A percentile compares a stretch with the other conserved stretches of the same genome.
Evolutionary conservation across 2,888 invertebrate species (phyloP).

Genomic region (Hydropsyche betteni): DNA sequence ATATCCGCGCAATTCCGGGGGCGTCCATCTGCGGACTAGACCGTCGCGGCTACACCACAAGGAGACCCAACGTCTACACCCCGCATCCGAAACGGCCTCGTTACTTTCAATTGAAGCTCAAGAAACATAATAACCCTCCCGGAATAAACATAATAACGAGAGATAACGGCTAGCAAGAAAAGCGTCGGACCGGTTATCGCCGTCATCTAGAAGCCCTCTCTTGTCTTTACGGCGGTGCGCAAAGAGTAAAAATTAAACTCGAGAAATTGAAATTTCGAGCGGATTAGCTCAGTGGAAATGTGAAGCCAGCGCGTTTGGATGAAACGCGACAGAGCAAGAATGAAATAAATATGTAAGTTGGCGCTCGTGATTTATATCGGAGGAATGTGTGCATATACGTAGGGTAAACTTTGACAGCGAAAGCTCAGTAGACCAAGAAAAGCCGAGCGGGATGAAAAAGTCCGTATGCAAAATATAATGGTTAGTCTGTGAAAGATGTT

Average conservation of each 20-base stretch:
- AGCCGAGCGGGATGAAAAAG: neutral
- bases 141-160: conserved; percentile 25
- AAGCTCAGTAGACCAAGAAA: conserved; percentile 22
- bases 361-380: too few species aligned
- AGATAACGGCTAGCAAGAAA: conserved; percentile 5
- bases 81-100: conserved; percentile 9
- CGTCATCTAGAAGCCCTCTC: neutral
- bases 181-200: neutral
- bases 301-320: too few species aligned
- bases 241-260: too few species aligned
- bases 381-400: too few species aligned
- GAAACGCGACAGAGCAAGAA: too few species aligned
- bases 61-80: neutral
- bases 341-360: too few species aligned
- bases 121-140: conserved; percentile 20
- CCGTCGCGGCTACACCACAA: neutral
- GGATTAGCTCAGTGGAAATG: too few species aligned
- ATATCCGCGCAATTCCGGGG: conserved; percentile 36
- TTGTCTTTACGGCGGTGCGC: too few species aligned
- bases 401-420: conserved; percentile 12
- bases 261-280: too few species aligned
- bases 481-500: too few species aligned
- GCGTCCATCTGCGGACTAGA: conserved; percentile 9
- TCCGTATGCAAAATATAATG: too few species aligned
- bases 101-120: conserved; percentile 34